These are phyloP conservation scores for Bradypus variegatus DNA, from an alignment of 2,797 vertebrate species.

Conservation along the genomic window DNA sequence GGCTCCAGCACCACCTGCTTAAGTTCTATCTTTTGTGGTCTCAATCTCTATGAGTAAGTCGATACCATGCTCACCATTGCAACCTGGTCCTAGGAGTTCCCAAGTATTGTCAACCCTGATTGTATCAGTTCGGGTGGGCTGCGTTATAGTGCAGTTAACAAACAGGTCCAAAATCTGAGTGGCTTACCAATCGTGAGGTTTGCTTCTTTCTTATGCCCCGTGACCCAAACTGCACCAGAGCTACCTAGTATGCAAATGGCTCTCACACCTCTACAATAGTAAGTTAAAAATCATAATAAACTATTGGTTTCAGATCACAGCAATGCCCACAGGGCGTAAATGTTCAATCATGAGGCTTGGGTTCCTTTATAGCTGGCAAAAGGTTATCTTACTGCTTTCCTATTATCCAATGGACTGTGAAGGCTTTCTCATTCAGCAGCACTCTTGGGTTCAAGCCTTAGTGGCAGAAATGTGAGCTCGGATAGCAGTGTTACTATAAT, in stretches of 20 bases:
- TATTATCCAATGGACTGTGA: fast-evolving
- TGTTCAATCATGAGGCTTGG: neutral
- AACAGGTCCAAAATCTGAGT: too few species aligned
- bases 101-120: too few species aligned
- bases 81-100: neutral
- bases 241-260: too few species aligned
- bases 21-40: neutral
- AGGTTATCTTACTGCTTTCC: neutral
- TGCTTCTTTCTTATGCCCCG: neutral
- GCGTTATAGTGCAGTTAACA: neutral
- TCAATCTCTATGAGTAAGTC: neutral
- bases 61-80: neutral
- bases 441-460: neutral
- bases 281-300: neutral
- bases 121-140: neutral
- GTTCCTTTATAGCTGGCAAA: neutral
- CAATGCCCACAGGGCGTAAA: neutral
- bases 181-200: neutral
- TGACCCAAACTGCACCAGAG: neutral
- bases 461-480: neutral
- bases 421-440: neutral
- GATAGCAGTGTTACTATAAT: fast-evolving
- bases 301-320: neutral
- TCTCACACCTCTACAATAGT: neutral
- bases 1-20: neutral